phyloP scores from a whole-genome alignment of 2,797 vertebrate genomes.

The Poeciliopsis presidionis region DNA sequence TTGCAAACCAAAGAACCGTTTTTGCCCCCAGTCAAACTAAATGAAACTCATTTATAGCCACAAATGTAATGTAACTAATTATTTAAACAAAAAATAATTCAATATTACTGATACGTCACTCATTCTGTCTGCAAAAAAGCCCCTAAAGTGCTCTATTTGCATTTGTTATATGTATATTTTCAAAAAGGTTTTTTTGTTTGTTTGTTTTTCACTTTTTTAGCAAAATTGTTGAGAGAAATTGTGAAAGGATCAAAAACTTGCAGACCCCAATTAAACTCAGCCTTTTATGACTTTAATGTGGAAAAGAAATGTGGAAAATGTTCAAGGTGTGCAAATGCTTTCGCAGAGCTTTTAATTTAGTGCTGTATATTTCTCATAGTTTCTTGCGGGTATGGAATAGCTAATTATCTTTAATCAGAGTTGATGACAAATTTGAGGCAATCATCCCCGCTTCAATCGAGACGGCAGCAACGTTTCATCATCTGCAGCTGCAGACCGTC shows the following conservation, averaged over 20 bases:
- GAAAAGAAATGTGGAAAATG: not conserved
- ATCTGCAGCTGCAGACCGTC: not conserved
- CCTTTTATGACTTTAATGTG: not conserved
- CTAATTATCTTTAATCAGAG: not conserved
- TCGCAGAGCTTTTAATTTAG: not conserved
- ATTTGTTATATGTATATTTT: not conserved
- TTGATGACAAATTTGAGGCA: not conserved
- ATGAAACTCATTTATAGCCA: not conserved
- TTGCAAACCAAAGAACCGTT: not conserved
- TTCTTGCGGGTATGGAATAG: not conserved
- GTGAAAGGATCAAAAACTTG: not conserved
- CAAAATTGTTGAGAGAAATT: not conserved
- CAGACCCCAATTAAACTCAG: not conserved
- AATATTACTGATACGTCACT: not conserved
- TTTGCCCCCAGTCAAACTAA: not conserved
- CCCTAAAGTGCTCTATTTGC: not conserved
- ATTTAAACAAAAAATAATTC: not conserved
- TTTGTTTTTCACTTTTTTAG: not conserved
- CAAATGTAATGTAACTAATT: not conserved
- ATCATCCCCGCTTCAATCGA: not conserved
- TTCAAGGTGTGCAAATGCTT: not conserved
- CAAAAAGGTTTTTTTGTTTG: too few species aligned
- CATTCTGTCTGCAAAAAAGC: not conserved
- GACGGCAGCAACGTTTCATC: not conserved
- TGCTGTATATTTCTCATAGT: not conserved